Conservation (phyloP, 2,113 vertebrate genomes). For the Cinclus mexicanus region DNA sequence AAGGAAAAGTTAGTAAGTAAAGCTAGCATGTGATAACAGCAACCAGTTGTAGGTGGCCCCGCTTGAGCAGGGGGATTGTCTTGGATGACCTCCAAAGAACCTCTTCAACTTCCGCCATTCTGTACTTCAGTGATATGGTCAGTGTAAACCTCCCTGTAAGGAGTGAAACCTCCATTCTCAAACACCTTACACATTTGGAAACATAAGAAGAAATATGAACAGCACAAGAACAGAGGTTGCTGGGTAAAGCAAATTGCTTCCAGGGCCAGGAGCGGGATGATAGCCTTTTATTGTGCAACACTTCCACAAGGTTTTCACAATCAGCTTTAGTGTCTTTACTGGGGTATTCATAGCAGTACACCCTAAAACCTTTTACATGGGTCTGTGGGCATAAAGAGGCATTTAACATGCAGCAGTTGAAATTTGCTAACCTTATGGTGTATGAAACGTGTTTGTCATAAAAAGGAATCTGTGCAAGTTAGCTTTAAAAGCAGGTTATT, state of each 20-base stretch:
- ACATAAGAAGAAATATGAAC: background rate
- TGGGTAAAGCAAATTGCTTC: background rate
- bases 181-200: background rate
- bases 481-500: background rate
- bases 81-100: background rate
- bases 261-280: background rate
- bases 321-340: background rate
- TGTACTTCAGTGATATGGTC: background rate
- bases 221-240: background rate
- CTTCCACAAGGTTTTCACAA: background rate
- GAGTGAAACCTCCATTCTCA: background rate
- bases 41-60: background rate
- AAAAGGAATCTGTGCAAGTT: background rate
- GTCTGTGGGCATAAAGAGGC: background rate
- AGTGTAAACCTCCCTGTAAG: background rate
- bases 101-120: background rate
- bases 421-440: background rate
- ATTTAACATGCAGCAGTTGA: background rate
- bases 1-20: background rate
- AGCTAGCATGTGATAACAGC: background rate
- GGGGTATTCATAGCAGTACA: background rate
- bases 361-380: background rate
- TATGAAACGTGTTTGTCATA: background rate
- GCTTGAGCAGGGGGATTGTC: background rate
- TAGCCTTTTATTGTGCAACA: background rate